Evolutionary conservation across 1,140 invertebrate species (phyloP), one percentile per base, ranked within the genome.

Genomic region (Ptiloglossa arizonensis): DNA sequence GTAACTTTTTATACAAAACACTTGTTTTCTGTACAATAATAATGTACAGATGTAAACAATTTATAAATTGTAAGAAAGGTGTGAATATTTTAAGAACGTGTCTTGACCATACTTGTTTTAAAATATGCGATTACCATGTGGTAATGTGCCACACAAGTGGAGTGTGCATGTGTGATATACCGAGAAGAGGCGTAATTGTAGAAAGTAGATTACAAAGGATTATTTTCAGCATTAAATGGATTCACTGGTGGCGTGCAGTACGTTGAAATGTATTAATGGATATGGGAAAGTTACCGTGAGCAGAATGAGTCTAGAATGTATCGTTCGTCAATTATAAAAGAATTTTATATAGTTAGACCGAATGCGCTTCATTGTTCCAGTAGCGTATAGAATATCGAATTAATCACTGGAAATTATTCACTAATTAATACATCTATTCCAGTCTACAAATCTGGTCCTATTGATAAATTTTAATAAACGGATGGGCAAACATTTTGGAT

Each of bases 201-300:
- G 22, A 50, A 59, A 70, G 72, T 44, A 63, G 79, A 82, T 80
- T 82, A 71, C 57, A 81, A 71, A 70, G 66, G 79, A 81, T 82
- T 82, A 82, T 75, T 80, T 76, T 48, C 71, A 68, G 56, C 79
- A 56, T 77, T 77, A 77, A 76, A 80, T 77, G 62, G 77, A 82
- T 82, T 82, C 79, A 38, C 54, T 22, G 72, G 62, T 56, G 17
- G 60, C 35, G 54, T 32, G 48, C 52, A 48, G 41, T 35, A 76
- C 29, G 72, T 79, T 71, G 70, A 82, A 82, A 82, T 71, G 41
- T 62, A 56, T 72, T 76, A 82, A 82, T 82, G 80, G 77, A 80
- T 59, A 59, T 38, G 38, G 52, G 57, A 74, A 66, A 54, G 77
- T 11, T 32, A 24, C 69, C 46, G 24, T 50, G 46, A n/a, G 27